Conservation (phyloP, 2,113 vertebrate species). For the Corydoras sp. region DNA sequence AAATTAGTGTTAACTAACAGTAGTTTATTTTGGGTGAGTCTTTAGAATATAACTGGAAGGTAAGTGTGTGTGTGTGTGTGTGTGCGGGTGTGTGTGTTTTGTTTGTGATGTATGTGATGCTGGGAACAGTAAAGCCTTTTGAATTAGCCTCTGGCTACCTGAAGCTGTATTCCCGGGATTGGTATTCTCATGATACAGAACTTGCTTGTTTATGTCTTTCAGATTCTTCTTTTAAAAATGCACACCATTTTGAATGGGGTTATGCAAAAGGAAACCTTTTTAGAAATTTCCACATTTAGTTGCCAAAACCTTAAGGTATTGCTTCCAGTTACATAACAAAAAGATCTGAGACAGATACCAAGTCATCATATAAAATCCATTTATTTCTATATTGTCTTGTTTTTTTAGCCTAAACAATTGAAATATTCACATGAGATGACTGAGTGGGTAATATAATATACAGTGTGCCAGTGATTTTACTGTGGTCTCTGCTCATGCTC, state of each 20-base stretch:
- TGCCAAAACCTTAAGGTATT: conserved; percentile 17
- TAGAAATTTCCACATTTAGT: conserved; percentile 29
- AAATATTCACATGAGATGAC: too few relatives aligned
- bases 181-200: conserved; percentile 14
- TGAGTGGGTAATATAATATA: too few relatives aligned
- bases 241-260: not conserved
- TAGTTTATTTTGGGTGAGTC: too few relatives aligned
- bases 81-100: not conserved
- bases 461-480: too few relatives aligned
- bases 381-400: too few relatives aligned
- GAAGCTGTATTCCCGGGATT: conserved; percentile 9
- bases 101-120: conserved; percentile 1
- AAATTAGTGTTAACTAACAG: too few relatives aligned
- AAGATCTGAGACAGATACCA: conserved; percentile 25
- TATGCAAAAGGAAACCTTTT: conserved; percentile 28
- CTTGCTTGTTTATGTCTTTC: conserved; percentile 27
- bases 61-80: not conserved
- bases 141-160: conserved; percentile 15
- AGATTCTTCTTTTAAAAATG: conserved; percentile 30
- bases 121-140: conserved; percentile 24
- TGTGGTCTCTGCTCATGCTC: too few relatives aligned
- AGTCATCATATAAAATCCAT: conserved; percentile 16
- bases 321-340: conserved; percentile 21
- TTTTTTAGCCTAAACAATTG: too few relatives aligned
- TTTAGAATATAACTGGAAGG: too few relatives aligned